Evolutionary conservation across 92 coral and sea anemone genomes (phyloP).

Genomic region (Nematostella vectensis): DNA sequence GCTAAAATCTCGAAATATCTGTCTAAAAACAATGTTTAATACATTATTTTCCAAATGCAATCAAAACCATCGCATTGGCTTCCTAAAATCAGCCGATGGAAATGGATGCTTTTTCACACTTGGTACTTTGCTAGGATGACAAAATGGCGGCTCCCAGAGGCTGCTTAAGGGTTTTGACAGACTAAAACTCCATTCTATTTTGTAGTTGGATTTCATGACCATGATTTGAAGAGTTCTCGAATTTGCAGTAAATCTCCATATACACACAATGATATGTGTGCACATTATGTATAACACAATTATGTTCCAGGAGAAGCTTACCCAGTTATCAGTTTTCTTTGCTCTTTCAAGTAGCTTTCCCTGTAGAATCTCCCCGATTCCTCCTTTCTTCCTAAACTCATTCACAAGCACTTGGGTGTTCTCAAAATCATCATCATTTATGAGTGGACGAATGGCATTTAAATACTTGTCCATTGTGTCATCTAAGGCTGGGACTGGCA

Average conservation of each 20-base stretch:
- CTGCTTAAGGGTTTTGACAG: background rate
- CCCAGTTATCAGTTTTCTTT: slow-evolving; percentile 82
- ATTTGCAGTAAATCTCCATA: too few species aligned
- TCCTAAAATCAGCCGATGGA: too few species aligned
- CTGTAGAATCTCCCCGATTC: slow-evolving; percentile 80
- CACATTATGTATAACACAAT: background rate
- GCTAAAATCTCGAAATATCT: too few species aligned
- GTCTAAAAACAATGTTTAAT: too few species aligned
- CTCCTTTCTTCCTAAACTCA: slow-evolving; percentile 76
- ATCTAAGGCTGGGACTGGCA: slow-evolving; percentile 93
- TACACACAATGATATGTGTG: too few species aligned
- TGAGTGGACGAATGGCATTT: slow-evolving; percentile 59
- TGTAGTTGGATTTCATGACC: background rate
- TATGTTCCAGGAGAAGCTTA: slow-evolving; percentile 7
- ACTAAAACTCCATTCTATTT: background rate
- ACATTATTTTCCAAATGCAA: too few species aligned
- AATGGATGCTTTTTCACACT: too few species aligned
- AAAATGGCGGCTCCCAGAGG: too few species aligned
- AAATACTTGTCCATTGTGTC: slow-evolving; percentile 91
- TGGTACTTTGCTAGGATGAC: too few species aligned
- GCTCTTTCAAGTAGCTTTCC: slow-evolving; percentile 59
- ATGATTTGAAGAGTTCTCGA: background rate
- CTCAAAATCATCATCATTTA: slow-evolving; percentile 74
- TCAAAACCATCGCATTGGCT: too few species aligned
- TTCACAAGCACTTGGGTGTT: slow-evolving; percentile 60